A percentile compares a stretch with the other conserved stretches of the same genome.
Evolutionary conservation across 2,797 vertebrate species (phyloP).

Genomic region (Hirundo rustica): DNA sequence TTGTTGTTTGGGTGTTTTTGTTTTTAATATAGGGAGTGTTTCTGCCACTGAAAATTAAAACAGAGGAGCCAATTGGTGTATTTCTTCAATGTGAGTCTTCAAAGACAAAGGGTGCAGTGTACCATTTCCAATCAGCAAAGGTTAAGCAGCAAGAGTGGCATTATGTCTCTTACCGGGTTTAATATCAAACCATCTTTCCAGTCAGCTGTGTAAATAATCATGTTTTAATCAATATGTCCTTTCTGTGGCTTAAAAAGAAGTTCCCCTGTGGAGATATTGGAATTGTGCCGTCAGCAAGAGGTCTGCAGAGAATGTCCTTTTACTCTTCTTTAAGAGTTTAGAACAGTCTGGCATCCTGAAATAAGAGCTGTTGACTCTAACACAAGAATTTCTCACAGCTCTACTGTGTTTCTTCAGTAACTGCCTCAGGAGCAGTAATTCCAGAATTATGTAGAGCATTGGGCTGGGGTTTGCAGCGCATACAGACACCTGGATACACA

Average conservation of each 20-base stretch:
- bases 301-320: neutral
- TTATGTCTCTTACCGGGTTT: conserved; percentile 1
- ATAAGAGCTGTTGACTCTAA: neutral
- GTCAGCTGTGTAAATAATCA: conserved; percentile 20
- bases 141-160: neutral
- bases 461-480: neutral
- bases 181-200: neutral
- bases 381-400: neutral
- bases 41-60: neutral
- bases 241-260: conserved; percentile 35
- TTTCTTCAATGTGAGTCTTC: neutral
- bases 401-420: neutral
- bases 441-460: neutral
- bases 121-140: neutral
- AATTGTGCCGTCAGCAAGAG: neutral
- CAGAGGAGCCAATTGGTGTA: neutral
- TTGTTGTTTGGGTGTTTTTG: neutral
- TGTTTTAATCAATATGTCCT: neutral
- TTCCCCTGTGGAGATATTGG: neutral
- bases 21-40: neutral
- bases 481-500: neutral
- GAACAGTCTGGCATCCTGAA: neutral
- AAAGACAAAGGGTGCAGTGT: neutral
- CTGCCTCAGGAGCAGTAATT: neutral
- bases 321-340: neutral